These are phyloP conservation scores for Arrhopalites spinosus DNA, from an alignment of 2,888 invertebrate species.

Conservation along the genomic window DNA sequence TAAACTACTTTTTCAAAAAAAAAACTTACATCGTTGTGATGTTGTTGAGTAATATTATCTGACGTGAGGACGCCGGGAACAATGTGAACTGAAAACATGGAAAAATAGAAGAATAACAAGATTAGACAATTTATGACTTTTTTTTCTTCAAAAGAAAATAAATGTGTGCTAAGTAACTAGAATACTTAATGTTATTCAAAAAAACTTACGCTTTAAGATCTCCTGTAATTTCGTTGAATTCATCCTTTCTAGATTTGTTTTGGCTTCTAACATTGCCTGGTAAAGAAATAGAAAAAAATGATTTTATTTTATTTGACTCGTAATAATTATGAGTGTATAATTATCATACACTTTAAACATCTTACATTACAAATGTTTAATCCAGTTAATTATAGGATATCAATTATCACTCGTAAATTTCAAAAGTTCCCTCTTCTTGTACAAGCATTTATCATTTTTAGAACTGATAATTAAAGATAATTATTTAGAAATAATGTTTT, in stretches of 20 bases:
- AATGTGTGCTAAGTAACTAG: too few species aligned
- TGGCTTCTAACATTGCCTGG: slow-evolving; percentile 24
- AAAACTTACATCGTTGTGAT: slow-evolving; percentile 69
- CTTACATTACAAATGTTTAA: too few species aligned
- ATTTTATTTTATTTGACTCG: neutral
- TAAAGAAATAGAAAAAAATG: neutral
- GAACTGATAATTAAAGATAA: neutral
- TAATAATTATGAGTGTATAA: neutral
- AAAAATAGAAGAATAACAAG: too few species aligned
- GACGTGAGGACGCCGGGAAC: slow-evolving; percentile 76
- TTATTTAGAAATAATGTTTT: neutral
- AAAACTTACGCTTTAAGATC: slow-evolving; percentile 76
- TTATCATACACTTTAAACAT: too few species aligned
- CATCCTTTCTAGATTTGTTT: slow-evolving; percentile 24
- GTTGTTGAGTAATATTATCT: slow-evolving; percentile 74
- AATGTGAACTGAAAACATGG: too few species aligned
- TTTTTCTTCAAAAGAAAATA: too few species aligned
- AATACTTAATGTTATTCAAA: too few species aligned
- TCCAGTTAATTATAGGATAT: too few species aligned
- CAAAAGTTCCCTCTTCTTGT: too few species aligned
- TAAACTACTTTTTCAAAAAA: neutral
- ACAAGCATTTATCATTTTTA: too few species aligned
- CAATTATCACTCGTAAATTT: too few species aligned
- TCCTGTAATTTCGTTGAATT: slow-evolving; percentile 75
- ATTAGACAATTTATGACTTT: too few species aligned